Percentiles rank a stretch among this genome's conserved stretches.
phyloP scores from a whole-genome alignment of 1,140 invertebrate species.

The Caenorhabditis remanei region DNA sequence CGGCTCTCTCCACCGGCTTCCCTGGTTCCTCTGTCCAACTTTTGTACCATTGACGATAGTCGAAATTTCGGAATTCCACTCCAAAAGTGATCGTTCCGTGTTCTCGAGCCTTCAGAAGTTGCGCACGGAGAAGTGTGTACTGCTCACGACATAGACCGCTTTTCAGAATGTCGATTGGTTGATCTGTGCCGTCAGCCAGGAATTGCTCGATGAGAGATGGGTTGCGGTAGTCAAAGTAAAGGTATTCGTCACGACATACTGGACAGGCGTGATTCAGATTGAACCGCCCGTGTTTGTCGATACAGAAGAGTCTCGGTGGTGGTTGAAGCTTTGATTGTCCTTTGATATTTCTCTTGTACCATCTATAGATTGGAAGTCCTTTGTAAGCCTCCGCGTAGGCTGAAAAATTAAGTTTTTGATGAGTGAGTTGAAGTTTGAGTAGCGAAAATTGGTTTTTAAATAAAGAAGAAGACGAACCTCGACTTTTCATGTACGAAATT shows the following conservation, averaged over 20 bases:
- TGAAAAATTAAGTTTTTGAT: slow-evolving; percentile 64
- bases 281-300: slow-evolving; percentile 75
- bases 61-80: slow-evolving; percentile 72
- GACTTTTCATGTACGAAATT: slow-evolving; percentile 73
- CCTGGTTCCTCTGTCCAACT: slow-evolving; percentile 63
- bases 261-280: slow-evolving; percentile 76
- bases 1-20: slow-evolving; percentile 57
- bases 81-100: slow-evolving; percentile 74
- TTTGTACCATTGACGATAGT: slow-evolving; percentile 71
- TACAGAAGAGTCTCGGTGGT: slow-evolving; percentile 75
- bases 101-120: slow-evolving; percentile 75
- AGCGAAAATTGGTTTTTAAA: not conserved
- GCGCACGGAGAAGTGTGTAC: slow-evolving; percentile 71
- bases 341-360: slow-evolving; percentile 75
- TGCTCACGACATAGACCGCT: slow-evolving; percentile 76
- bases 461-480: slow-evolving; percentile 66
- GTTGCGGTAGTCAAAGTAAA: slow-evolving; percentile 78
- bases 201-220: slow-evolving; percentile 75
- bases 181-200: slow-evolving; percentile 73
- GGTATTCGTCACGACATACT: slow-evolving; percentile 75
- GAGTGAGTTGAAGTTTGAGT: no score
- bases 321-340: slow-evolving; percentile 71
- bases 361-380: slow-evolving; percentile 72
- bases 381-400: slow-evolving; percentile 74
- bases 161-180: slow-evolving; percentile 72